Base-by-base conservation (phyloP, 1,140 invertebrate genomes). In the Pararge aegeria region DNA sequence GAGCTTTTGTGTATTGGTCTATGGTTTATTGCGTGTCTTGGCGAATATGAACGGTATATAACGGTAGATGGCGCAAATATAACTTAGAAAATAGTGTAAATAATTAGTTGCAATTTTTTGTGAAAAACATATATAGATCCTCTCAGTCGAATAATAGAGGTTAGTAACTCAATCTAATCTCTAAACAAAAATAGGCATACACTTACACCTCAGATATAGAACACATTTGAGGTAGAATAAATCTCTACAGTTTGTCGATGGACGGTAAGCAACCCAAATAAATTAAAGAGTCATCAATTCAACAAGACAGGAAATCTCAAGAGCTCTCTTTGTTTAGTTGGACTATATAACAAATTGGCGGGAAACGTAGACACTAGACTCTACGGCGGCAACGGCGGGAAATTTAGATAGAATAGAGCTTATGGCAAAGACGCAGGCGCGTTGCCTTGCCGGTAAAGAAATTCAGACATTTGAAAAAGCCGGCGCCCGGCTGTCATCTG, bases 401-500 rank as follows among this genome's bases (percentile, higher is more conserved):
- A 64, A 61, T 57, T 51, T 49, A 58, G 42, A 66, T 48, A 61
- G 50, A 62, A 53, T 59, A 58, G 55, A 49, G 56, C 44, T 51
- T 24, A 56, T 29, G 27, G 29, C 12, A 49, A 60, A 58, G 60
- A 62, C 70, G 66, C 70, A 73, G 66, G 64, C 66, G 70, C 64
- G 66, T 53, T 64, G 49, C 55, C 54, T 53, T 64, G 49, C 55
- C 54, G 48, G 51, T 50, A 56, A 57, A 64, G 38, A 59, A 66
- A 34, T 58, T 54, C 61, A 55, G 42, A 62, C 70, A 61, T 69
- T 71, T 69, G 55, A 69, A 73, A 68, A 69, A 61, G 70, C 61
- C 66, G 70, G 66, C 64, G 59, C 66, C 61, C 66, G 70, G 66
- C 64, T 68, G 63, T 69, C 63, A 64, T 51, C 64, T 55, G 64